Evolutionary conservation across 2,113 vertebrate genomes (phyloP).

Genomic region (Hiodon alosoides): DNA sequence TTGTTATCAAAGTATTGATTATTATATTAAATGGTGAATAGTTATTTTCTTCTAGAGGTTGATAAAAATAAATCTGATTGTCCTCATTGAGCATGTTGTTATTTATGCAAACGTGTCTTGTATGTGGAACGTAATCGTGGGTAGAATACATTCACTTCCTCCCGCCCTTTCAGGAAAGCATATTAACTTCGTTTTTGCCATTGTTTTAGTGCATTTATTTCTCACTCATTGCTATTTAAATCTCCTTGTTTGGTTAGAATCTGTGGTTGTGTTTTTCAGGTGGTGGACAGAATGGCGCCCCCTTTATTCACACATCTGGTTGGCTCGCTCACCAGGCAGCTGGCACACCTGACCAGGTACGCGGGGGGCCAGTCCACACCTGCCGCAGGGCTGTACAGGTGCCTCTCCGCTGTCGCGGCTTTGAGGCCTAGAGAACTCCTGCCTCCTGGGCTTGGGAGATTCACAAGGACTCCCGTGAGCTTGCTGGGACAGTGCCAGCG

Average conservation of each 20-base stretch:
- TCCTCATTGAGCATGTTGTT: no score
- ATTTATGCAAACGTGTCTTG: no score
- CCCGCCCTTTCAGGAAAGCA: no score
- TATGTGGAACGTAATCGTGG: no score
- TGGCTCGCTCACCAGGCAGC: conserved; percentile 40
- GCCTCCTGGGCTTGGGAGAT: conserved; percentile 3
- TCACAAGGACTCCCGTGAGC: not conserved
- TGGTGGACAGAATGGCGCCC: conserved; percentile 52
- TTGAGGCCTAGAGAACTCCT: conserved; percentile 25
- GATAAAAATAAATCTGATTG: no score
- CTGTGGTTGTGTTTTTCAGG: conserved; percentile 31
- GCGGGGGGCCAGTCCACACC: conserved; percentile 26
- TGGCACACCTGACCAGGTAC: conserved; percentile 36
- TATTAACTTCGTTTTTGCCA: no score
- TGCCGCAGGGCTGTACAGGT: conserved; percentile 35
- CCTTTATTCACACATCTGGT: conserved; percentile 48
- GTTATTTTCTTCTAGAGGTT: no score
- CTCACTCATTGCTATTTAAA: no score
- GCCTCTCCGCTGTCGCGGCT: conserved; percentile 34
- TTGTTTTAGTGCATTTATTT: not conserved
- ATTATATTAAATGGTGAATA: no score
- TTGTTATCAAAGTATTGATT: no score
- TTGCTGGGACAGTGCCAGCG: conserved; percentile 39
- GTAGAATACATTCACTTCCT: no score
- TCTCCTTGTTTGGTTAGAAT: not conserved